Evolutionary conservation across 2,113 vertebrate species (phyloP).

Genomic region (Lagopus leucura): DNA sequence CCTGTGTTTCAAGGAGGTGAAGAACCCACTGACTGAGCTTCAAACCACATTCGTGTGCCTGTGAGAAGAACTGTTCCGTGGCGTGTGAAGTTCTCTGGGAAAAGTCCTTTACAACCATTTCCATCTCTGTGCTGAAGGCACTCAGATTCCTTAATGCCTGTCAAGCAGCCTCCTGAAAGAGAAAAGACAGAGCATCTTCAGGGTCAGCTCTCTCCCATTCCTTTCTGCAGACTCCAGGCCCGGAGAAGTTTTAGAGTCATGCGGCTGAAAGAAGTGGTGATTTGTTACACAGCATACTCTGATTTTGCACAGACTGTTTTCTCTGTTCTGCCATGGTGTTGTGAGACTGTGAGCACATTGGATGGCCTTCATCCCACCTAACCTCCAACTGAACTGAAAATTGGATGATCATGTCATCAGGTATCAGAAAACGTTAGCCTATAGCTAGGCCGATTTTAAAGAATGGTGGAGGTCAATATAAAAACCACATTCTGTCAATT

Average conservation of each 20-base stretch:
- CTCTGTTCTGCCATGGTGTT: too few relatives aligned
- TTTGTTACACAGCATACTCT: too few relatives aligned
- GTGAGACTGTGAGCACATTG: too few relatives aligned
- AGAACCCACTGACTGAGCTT: constrained; percentile 63
- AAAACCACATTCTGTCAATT: not conserved
- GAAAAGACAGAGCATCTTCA: constrained; percentile 25
- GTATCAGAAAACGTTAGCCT: not conserved
- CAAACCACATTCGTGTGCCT: not conserved
- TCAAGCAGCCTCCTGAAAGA: constrained; percentile 95
- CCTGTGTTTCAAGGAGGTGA: constrained; percentile 70
- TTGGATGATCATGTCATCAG: not conserved
- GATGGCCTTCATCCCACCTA: too few relatives aligned
- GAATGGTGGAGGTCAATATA: not conserved
- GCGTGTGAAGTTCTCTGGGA: constrained; percentile 94
- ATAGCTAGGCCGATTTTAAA: not conserved
- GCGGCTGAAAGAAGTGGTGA: too few relatives aligned
- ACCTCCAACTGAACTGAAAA: not conserved
- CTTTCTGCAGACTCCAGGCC: too few relatives aligned
- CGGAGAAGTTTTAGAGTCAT: too few relatives aligned
- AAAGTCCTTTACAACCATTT: constrained; percentile 88
- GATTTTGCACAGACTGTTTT: too few relatives aligned
- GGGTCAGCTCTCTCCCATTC: not conserved
- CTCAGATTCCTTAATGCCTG: constrained; percentile 89
- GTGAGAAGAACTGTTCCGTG: constrained; percentile 76
- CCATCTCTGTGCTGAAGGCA: constrained; percentile 85